Percentiles rank a stretch among this genome's conserved stretches.
Evolutionary conservation across 2,113 vertebrate genomes (phyloP).

Genomic region (Castor canadensis): DNA sequence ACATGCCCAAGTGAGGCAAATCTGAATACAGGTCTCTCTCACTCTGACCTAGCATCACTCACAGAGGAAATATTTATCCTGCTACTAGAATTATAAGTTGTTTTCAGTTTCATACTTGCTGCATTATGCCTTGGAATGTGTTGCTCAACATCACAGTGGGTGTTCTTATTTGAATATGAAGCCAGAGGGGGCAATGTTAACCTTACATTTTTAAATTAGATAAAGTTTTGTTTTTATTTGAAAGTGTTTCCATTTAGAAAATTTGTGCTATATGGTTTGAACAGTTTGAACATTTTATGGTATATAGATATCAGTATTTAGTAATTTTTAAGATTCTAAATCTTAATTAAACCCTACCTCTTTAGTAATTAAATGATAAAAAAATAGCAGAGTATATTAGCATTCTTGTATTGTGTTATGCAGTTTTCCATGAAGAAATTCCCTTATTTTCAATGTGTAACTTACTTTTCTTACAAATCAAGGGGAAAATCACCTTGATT

Average conservation of each 20-base stretch:
- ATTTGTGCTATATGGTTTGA: not conserved
- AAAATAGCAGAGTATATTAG: not conserved
- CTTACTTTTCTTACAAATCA: not conserved
- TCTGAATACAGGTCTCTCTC: not conserved
- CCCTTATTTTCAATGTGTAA: not conserved
- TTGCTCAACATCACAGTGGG: not conserved
- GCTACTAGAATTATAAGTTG: not conserved
- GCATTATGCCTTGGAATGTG: not conserved
- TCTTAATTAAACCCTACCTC: not conserved
- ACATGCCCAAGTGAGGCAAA: not conserved
- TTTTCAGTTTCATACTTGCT: not conserved
- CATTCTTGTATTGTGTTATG: not conserved
- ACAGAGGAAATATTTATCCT: not conserved
- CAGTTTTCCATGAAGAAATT: not conserved
- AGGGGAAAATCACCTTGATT: not conserved
- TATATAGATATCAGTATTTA: not conserved
- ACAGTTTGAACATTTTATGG: not conserved
- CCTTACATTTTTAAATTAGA: constrained; percentile 45
- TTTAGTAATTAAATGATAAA: not conserved
- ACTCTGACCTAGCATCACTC: not conserved
- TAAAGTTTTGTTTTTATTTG: not conserved
- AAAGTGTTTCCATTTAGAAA: not conserved
- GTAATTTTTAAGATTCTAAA: not conserved
- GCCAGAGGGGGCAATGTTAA: constrained; percentile 71
- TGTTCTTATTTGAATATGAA: constrained; percentile 16